Evolutionary conservation across 2,113 vertebrate species (phyloP).

Genomic region (Aldabrachelys gigantea): DNA sequence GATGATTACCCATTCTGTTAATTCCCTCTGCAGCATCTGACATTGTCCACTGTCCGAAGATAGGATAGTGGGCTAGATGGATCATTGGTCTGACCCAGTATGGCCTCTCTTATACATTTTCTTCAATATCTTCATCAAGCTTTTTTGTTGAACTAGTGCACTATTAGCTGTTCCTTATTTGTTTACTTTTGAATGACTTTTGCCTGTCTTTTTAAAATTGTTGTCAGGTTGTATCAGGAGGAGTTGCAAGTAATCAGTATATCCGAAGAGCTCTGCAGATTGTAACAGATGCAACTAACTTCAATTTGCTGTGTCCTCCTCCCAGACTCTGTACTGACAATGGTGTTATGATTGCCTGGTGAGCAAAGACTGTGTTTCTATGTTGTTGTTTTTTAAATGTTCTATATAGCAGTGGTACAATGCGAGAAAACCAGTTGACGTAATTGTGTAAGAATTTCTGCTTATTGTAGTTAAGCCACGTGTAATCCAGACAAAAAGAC

Average conservation of each 20-base stretch:
- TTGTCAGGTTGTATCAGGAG: slow-evolving; percentile 91
- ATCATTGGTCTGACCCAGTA: neutral
- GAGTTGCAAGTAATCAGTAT: slow-evolving; percentile 95
- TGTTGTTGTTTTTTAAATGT: accelerated
- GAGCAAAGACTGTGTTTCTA: slow-evolving; percentile 36
- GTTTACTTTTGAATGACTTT: neutral
- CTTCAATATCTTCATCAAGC: neutral
- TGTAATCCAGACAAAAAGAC: accelerated
- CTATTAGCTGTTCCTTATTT: neutral
- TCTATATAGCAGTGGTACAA: neutral
- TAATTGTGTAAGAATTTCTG: neutral
- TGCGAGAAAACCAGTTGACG: neutral
- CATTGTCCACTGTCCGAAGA: neutral
- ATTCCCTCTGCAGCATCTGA: neutral
- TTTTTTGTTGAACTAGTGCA: neutral
- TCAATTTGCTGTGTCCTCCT: slow-evolving; percentile 89
- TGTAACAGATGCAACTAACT: slow-evolving; percentile 82
- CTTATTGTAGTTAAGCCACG: accelerated
- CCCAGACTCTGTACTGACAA: slow-evolving; percentile 94
- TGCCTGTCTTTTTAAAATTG: neutral
- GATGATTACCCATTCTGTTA: neutral
- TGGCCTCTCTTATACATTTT: neutral
- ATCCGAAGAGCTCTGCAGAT: slow-evolving; percentile 83
- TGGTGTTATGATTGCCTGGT: slow-evolving; percentile 98
- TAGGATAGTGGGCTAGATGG: neutral